Base-by-base conservation (phyloP, 2,797 vertebrate genomes). In the Limosa lapponica region DNA sequence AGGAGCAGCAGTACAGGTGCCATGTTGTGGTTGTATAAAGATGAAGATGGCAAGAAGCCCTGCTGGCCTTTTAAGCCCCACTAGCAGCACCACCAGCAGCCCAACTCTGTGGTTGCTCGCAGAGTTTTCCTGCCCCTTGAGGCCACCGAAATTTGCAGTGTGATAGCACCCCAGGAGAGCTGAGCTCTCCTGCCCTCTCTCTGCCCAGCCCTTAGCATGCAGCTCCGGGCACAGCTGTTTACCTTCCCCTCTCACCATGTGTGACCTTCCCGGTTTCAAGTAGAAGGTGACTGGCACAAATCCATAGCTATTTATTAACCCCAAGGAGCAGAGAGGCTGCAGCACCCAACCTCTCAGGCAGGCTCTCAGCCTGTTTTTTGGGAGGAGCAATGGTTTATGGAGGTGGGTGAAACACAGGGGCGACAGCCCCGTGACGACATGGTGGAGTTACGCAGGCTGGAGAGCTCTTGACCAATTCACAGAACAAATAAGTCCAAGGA, bases 401-500 rank as follows among this genome's bases (percentile, higher is more conserved):
- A 87, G 46, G 39, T 62, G 84, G 55, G 62, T 70, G 89, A 79
- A 83, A 80, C 1, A 11, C 46, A 67, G 57, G 41, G 49, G 39
- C n/a, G 15, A 73, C 54, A 58, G 78, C 54, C 80, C 61, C 3
- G 0, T 87, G 94, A 66, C 2, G 0, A 36, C 12, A 3, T 13
- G 28, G 54, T 61, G 59, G 81, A 79, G 54, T 55, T 57, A 57
- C 0, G 1, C 9, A 7, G 64, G 88, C 70, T 87, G 67, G 74
- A 94, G 74, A 86, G 44, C 57, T 93, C 78, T 82, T 79, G 64
- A 69, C 62, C 28, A 58, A 74, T 59, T 61, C 48, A 46, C 32
- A 43, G 67, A 94, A 61, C 81, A 92, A 94, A 86, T 58, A 83
- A 90, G 90, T 24, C 72, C 65, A 24, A 82, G 85, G 66, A 82